Base-by-base conservation (phyloP, 2,888 invertebrate genomes). In the Agrotis puta region DNA sequence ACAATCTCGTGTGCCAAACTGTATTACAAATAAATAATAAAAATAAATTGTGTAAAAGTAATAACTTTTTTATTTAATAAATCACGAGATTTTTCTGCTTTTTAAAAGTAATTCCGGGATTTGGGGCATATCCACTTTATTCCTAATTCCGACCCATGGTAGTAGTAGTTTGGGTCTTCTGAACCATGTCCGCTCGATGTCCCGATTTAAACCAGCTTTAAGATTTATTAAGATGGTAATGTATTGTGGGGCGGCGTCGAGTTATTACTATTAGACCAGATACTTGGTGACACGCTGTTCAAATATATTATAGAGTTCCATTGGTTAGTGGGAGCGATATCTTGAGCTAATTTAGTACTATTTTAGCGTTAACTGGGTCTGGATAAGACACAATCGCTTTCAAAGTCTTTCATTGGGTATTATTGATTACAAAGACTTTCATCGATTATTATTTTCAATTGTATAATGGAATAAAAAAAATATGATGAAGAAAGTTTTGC, bases 201-300 rank as follows among this genome's bases (percentile, higher is more conserved):
- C 5, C 39, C 59, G 81, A 74, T 66, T 63, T 14, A 79, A 63
- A 24, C 27, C 50, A 43, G 16, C 14, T n/a, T 50, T 16, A 53
- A 74, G 80, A 80, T 74, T 80, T 74, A 77, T 77, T 74, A 2
- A 27, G 58, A 64, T 67, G 53, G 62, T 63, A 74, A 77, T 77
- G 45, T 66, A 58, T 56, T 39, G 53, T 6, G n/a, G 54, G 24
- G 50, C 68, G 27, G 56, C 3, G 27, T 54, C 43, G 59, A 59
- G 58, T 27, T 58, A n/a, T 45, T 51, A n/a, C 18, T 22, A 51
- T 70, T 45, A 39, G 50, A 22, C 53, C 39, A 47, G 45, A 43
- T 65, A 62, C 48, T 22, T 20, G 22, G 45, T 58, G 73, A 54
- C 58, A 65, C 39, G n/a, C 58, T n/a, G 63, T 27, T 73, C 47